Conservation (phyloP, 2,888 invertebrate species). For the Rosalia funebris region DNA sequence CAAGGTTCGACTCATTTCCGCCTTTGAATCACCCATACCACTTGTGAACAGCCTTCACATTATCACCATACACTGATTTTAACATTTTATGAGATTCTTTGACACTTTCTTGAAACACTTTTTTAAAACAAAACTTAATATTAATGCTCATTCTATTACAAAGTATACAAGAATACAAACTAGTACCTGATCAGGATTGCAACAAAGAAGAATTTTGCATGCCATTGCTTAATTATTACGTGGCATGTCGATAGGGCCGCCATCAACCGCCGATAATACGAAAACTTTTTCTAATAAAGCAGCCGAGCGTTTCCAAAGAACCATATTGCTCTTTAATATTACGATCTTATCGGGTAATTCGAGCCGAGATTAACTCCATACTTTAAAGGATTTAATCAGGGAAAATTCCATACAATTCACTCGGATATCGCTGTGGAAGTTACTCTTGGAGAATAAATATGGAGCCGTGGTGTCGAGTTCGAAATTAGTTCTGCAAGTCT, state of each 20-base stretch:
- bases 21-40: no score
- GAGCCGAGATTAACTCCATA: slow-evolving; percentile 5
- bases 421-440: slow-evolving; percentile 3
- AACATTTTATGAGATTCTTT: no score
- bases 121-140: no score
- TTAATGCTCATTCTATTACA: no score
- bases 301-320: slow-evolving; percentile 9
- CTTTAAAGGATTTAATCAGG: slow-evolving; percentile 20
- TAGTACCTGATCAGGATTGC: no score
- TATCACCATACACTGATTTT: no score
- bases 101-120: no score
- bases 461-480: background rate
- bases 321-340: slow-evolving; percentile 17
- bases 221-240: slow-evolving; percentile 12
- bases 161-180: no score
- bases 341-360: slow-evolving; percentile 17
- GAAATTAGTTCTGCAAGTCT: slow-evolving; percentile 19
- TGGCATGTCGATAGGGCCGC: slow-evolving; percentile 7
- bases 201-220: background rate
- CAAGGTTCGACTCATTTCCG: no score
- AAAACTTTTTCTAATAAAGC: slow-evolving; percentile 19
- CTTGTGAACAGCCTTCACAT: no score
- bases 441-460: slow-evolving; percentile 18
- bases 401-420: slow-evolving; percentile 16
- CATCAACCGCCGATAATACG: slow-evolving; percentile 6